Conservation (phyloP, 2,797 vertebrate species). For the Poeciliopsis presidionis region DNA sequence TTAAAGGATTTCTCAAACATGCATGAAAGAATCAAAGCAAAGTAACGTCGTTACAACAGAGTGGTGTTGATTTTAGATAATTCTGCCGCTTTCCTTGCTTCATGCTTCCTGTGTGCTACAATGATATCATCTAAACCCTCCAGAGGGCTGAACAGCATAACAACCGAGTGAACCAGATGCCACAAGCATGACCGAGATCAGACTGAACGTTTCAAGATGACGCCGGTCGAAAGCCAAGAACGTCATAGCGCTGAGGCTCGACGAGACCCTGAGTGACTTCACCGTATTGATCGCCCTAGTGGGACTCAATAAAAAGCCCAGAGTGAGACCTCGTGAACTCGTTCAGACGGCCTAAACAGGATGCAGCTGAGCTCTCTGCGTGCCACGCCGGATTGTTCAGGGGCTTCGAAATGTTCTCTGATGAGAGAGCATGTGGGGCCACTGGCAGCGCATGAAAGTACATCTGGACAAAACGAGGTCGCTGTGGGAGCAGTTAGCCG, state of each 20-base stretch:
- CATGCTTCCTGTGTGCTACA: no score
- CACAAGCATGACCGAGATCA: slow-evolving; percentile 1
- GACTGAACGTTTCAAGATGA: slow-evolving; percentile 19
- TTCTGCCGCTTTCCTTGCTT: no score
- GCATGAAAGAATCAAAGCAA: no score
- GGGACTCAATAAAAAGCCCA: slow-evolving; percentile 67
- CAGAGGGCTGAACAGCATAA: background rate
- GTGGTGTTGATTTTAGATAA: no score
- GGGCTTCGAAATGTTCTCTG: slow-evolving; percentile 17
- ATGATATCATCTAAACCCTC: no score
- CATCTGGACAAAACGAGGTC: slow-evolving; percentile 60
- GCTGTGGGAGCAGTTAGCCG: slow-evolving; percentile 42
- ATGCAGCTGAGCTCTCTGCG: slow-evolving; percentile 79
- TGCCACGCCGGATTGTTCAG: slow-evolving; percentile 46
- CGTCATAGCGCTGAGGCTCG: slow-evolving; percentile 51
- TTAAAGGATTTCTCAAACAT: no score
- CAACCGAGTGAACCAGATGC: background rate
- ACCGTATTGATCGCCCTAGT: slow-evolving; percentile 53
- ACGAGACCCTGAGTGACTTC: slow-evolving; percentile 66
- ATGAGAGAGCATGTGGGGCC: slow-evolving; percentile 71
- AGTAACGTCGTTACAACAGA: no score
- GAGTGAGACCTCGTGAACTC: slow-evolving; percentile 66
- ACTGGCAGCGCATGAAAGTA: slow-evolving; percentile 57
- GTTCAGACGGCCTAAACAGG: slow-evolving; percentile 72
- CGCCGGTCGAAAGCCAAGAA: slow-evolving; percentile 25